Conservation (phyloP, 2,797 vertebrate genomes). For the Sciurus carolinensis region DNA sequence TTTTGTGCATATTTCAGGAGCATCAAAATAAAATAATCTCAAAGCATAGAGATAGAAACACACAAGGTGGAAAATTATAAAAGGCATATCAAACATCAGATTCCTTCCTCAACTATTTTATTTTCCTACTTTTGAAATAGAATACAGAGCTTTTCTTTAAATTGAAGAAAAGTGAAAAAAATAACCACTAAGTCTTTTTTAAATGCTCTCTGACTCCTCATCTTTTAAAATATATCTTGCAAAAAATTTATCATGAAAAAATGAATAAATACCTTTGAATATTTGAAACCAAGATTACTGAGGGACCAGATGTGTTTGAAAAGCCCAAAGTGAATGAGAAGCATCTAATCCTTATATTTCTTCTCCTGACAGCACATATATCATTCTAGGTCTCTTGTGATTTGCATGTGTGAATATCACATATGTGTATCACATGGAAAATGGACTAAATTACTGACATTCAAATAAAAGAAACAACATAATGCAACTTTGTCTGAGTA, state of each 20-base stretch:
- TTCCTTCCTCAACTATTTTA: neutral
- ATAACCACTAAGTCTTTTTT: neutral
- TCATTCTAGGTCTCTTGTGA: neutral
- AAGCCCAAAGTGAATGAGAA: neutral
- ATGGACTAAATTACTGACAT: neutral
- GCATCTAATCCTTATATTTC: neutral
- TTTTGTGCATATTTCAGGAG: neutral
- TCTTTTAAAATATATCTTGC: neutral
- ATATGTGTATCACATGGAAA: neutral
- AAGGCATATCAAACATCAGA: neutral
- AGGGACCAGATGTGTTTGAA: neutral
- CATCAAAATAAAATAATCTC: constrained; percentile 31
- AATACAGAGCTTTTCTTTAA: neutral
- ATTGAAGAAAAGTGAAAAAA: neutral
- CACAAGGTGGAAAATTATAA: neutral
- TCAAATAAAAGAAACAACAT: neutral
- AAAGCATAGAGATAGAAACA: neutral
- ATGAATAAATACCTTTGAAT: neutral
- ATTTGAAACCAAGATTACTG: neutral
- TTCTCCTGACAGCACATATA: neutral
- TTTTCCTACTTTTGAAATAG: neutral
- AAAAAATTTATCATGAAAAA: neutral
- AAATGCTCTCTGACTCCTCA: neutral
- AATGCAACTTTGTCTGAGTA: neutral
- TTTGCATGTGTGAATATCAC: neutral